Evolutionary conservation across 2,888 invertebrate species (phyloP), one percentile per base, ranked within the genome.

Genomic region (Acheta domesticus): DNA sequence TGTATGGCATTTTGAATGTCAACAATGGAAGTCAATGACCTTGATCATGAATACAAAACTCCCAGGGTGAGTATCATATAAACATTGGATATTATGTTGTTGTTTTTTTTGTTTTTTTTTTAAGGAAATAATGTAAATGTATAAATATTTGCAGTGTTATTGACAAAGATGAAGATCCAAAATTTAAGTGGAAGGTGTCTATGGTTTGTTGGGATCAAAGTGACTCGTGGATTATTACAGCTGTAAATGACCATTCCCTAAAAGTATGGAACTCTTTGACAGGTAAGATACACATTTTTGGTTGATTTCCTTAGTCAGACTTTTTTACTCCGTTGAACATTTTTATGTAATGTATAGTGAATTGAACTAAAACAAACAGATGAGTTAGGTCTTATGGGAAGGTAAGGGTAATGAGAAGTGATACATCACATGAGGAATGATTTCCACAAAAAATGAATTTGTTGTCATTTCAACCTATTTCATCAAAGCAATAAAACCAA

Each of bases 131-230:
- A 11, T 36, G 8, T 12, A 49, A 21, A 23, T n/a, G 11, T 49
- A 20, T 49, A 12, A 8, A 19, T 19, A 23, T 73, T 74, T 74
- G 23, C 74, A 81, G 81, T 12, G 62, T 77, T 36, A 21, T 48
- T 16, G 76, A 77, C 19, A 84, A 86, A 0, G 86, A 86, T 1
- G 86, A 86, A 19, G 91, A 82, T 50, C 76, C 77, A 73, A 82
- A 82, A 74, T 49, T 78, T 48, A 92, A 92, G 84, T 86, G 91
- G 14, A 92, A 94, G 88, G 97, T 99, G 19, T 97, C 97, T 1
- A 99, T 99, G 97, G 97, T 99, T 11, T 93, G 94, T 81, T 99
- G 99, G 99, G 96, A 95, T 86, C 89, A 91, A 81, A 95, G 96
- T 81, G 99, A 99, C 87, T 90, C 91, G 75, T 93, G 91, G 87